These are phyloP conservation scores for Lithobates sylvaticus DNA, from an alignment of 2,797 vertebrate genomes.

Conservation along the genomic window DNA sequence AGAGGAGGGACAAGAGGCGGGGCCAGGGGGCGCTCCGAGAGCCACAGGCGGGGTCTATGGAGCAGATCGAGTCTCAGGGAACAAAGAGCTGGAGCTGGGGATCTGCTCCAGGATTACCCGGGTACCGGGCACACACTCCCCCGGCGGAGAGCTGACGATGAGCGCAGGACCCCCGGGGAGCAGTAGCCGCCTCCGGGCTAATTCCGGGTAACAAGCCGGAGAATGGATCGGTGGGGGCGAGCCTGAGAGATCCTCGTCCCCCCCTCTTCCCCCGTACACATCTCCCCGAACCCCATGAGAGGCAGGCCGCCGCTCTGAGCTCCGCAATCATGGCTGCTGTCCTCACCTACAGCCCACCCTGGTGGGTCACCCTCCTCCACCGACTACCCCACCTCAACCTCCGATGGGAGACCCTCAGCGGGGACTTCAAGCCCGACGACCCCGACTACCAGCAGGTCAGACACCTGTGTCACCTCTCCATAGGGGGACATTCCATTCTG, in stretches of 20 bases:
- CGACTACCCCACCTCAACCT: constrained; percentile 91
- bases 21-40: background rate
- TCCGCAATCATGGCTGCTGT: constrained; percentile 84
- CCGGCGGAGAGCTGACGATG: constrained; percentile 15
- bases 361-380: constrained; percentile 95
- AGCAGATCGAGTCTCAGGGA: constrained; percentile 62
- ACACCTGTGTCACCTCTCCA: background rate
- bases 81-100: constrained; percentile 62
- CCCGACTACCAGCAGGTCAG: constrained; percentile 91
- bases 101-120: background rate
- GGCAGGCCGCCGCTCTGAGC: constrained; percentile 37
- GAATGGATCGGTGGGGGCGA: constrained; percentile 28
- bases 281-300: constrained; percentile 14
- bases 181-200: background rate
- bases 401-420: constrained; percentile 86
- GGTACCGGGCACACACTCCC: background rate
- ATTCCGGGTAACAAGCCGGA: background rate
- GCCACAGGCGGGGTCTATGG: constrained; percentile 42
- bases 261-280: background rate
- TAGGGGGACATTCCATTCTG: too few species aligned
- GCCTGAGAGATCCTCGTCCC: background rate
- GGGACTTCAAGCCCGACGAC: constrained; percentile 90
- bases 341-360: constrained; percentile 91
- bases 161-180: constrained; percentile 42
- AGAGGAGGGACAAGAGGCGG: background rate